Base-by-base conservation (phyloP, 2,888 invertebrate genomes). In the Agrotis exclamationis region DNA sequence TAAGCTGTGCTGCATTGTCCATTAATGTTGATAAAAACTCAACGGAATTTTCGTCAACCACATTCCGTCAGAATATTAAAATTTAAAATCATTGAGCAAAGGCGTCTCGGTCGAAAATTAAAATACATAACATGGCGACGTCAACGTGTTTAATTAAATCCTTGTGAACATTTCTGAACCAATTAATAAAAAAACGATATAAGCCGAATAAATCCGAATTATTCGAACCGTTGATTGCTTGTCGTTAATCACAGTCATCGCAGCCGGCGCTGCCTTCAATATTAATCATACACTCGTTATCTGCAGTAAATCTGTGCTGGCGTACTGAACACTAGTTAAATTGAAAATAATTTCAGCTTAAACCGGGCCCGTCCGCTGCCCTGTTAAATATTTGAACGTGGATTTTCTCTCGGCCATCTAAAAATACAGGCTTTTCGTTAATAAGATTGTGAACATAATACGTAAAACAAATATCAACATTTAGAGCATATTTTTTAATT, bases 271-370 rank as follows among this genome's bases (percentile, higher is more conserved):
- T 86, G 88, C 88, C 86, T 92, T 90, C 90, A 90, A 91, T 92
- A 92, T 92, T 92, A 92, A 93, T 93, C 90, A 91, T 91, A 90
- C 89, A 89, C 91, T 92, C 92, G 92, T 92, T 92, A 91, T 90
- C 90, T 88, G 88, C 84, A 88, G 89, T 88, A 88, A 90, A 92
- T 90, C 89, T 89, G 86, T 76, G 63, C 79, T 76, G 85, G 84
- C 80, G 83, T 71, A 82, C 74, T 76, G 86, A 85, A 84, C 85
- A 87, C 88, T 88, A 86, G 87, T 89, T 88, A 87, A 90, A 88
- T 87, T 84, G 87, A 87, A 89, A 89, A 90, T 90, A 84, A 88
- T 90, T 90, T 87, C 87, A 82, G 88, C 79, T 86, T 85, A 82
- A 87, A 83, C 65, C 75, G 70, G 78, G 77, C 47, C 67, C 71